These are phyloP conservation scores for Hydra vulgaris DNA, from an alignment of 30 jellyfish, hydroid and myxozoan species.

Conservation along the genomic window DNA sequence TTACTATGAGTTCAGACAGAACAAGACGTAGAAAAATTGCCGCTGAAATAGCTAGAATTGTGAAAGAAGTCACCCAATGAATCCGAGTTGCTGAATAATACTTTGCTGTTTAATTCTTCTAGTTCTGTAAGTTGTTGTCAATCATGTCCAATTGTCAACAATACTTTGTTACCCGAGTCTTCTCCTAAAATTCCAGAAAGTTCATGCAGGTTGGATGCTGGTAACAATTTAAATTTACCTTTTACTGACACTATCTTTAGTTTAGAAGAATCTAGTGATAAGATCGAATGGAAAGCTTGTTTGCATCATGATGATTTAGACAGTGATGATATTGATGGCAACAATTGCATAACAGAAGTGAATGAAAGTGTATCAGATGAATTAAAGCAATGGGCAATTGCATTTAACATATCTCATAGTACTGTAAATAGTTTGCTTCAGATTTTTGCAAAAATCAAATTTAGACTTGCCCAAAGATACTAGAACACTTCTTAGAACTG, in stretches of 20 bases:
- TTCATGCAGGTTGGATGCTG: not conserved
- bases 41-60: not conserved
- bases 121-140: not conserved
- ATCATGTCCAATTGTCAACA: not conserved
- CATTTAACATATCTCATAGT: slow-evolving; percentile 6
- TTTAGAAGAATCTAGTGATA: not conserved
- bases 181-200: not conserved
- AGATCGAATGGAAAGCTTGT: not conserved
- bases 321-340: not conserved
- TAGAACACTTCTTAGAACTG: slow-evolving; percentile 25
- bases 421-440: not conserved
- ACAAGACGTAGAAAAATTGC: not conserved
- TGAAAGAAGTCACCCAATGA: not conserved
- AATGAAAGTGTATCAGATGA: not conserved
- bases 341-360: not conserved
- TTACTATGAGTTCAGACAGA: not conserved
- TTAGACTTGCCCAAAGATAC: slow-evolving; percentile 19
- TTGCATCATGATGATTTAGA: not conserved
- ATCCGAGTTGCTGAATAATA: not conserved
- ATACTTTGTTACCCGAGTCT: not conserved
- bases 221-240: not conserved
- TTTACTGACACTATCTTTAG: not conserved
- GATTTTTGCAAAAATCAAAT: not conserved
- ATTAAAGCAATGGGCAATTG: not conserved
- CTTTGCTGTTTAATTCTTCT: not conserved